Percentiles rank a stretch among this genome's conserved stretches.
Evolutionary conservation across 2,113 vertebrate genomes (phyloP).

Genomic region (Excalfactoria chinensis): DNA sequence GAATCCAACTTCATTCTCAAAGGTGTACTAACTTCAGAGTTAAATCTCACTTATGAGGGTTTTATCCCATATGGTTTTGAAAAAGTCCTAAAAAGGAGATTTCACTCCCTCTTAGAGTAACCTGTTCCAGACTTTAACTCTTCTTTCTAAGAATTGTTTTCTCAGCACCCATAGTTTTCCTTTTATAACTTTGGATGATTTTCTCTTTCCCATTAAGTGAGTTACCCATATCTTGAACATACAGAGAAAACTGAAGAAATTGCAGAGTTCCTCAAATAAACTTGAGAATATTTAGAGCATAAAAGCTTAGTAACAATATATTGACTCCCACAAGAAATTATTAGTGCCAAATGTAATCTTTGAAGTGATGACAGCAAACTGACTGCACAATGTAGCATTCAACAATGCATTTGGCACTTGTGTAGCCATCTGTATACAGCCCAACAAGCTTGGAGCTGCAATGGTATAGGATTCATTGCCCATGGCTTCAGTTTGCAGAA

Average conservation of each 20-base stretch:
- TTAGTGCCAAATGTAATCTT: neutral
- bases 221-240: neutral
- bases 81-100: neutral
- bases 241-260: neutral
- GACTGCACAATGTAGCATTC: constrained; percentile 3
- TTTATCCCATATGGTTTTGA: neutral
- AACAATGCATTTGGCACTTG: constrained; percentile 17
- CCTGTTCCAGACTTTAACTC: neutral
- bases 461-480: neutral
- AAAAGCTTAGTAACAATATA: constrained; percentile 14
- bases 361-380: constrained; percentile 43
- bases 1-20: neutral
- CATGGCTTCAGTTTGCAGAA: neutral
- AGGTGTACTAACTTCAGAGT: neutral
- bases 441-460: neutral
- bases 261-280: neutral
- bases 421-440: neutral
- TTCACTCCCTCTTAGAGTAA: neutral
- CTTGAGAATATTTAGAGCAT: neutral
- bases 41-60: neutral
- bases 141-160: neutral
- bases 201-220: neutral
- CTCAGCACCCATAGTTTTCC: neutral
- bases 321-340: neutral
- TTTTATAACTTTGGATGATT: neutral